phyloP scores from a whole-genome alignment of 1,140 invertebrate species.

The Drosophila guanche region DNA sequence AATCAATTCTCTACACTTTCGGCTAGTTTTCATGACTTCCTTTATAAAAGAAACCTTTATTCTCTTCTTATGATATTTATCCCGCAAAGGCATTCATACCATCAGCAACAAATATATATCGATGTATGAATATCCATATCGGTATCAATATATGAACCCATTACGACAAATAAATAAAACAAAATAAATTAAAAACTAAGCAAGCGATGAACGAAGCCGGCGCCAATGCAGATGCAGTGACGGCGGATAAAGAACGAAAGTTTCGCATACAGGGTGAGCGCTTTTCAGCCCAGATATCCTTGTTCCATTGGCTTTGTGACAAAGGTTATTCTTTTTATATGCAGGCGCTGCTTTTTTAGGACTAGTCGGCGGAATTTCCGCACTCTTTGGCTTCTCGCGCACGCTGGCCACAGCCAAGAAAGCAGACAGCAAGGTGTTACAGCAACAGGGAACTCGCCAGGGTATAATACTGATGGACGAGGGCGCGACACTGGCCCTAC shows the following conservation, averaged over 20 bases:
- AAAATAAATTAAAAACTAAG: background rate
- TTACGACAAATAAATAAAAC: conserved; percentile 55
- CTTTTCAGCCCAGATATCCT: background rate
- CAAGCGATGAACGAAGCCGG: conserved; percentile 55
- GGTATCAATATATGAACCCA: too few species aligned
- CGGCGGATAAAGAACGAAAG: conserved; percentile 62
- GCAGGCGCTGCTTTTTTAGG: conserved; percentile 90
- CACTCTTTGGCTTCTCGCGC: conserved; percentile 91
- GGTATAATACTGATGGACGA: conserved; percentile 88
- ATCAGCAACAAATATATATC: too few species aligned
- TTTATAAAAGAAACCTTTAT: too few species aligned
- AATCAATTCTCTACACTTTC: too few species aligned
- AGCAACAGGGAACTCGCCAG: conserved; percentile 91
- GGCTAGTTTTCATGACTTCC: too few species aligned
- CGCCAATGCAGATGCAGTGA: conserved; percentile 50
- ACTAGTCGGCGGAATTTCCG: conserved; percentile 90
- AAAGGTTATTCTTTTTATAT: conserved; percentile 17
- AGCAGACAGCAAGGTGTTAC: conserved; percentile 91
- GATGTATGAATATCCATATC: too few species aligned
- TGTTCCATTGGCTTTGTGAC: conserved; percentile 6
- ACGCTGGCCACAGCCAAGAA: conserved; percentile 91
- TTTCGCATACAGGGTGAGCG: conserved; percentile 69
- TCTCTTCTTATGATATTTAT: too few species aligned
- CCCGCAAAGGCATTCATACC: too few species aligned
- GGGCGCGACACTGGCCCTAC: conserved; percentile 90